Evolutionary conservation across 1,140 invertebrate species (phyloP), one percentile per base, ranked within the genome.

Genomic region (Diuraphis noxia): DNA sequence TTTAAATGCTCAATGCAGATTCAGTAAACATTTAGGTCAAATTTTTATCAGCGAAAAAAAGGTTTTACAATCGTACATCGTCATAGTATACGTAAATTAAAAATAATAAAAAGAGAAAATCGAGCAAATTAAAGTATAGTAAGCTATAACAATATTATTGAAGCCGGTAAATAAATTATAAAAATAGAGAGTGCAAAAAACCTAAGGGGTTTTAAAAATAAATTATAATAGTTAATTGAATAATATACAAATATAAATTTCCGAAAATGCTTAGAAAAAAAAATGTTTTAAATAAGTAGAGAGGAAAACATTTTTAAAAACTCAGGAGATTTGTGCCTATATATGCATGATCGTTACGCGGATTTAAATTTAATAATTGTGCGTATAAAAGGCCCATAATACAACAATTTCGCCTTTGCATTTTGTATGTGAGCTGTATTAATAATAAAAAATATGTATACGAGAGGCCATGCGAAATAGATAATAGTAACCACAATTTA

Each of bases 31-130:
- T 72, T 17, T n/a, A 72, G 56, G 56, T 72, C 56, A 72, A 72
- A n/a, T 13, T 72, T n/a, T n/a, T 72, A 72, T n/a, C 56, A n/a
- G 30, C 34, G n/a, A 72, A 72, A 72, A n/a, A 63, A 72, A n/a
- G 56, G 56, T 72, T 72, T n/a, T 34, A 72, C 56, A 72, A 10
- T 72, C 30, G 56, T 72, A n/a, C 56, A 72, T 72, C 56, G 30
- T 34, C 30, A 72, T 34, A 72, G 56, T n/a, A n/a, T n/a, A 72
- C 56, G 56, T n/a, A 72, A 72, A 72, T 72, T 72, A 72, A 72
- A 72, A 72, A 72, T 72, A 72, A 72, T 72, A 72, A 72, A 72
- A 72, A 72, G 56, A 72, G 56, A 72, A 72, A 72, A 72, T 72
- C 56, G 13, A 72, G 30, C n/a, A 72, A 72, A n/a, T 72, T 10